Base-by-base conservation (phyloP, 1,140 invertebrate genomes). In the Zaprionus kolodkinae region DNA sequence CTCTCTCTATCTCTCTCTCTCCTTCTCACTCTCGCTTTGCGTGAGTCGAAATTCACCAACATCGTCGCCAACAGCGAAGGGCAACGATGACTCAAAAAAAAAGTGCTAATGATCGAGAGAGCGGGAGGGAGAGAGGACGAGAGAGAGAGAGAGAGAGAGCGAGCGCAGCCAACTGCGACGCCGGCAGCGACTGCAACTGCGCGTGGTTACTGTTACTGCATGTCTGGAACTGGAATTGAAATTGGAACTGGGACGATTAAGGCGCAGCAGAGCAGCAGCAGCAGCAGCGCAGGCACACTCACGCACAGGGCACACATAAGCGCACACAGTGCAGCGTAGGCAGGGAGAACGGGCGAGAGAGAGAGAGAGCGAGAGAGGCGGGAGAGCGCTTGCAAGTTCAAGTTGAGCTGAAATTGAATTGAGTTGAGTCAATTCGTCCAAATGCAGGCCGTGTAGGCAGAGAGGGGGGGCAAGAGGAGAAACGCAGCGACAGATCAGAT, bases 101-200 rank as follows among this genome's bases (percentile, higher is more conserved):
- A 76, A 72, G 74, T 76, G 74, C 69, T 71, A 76, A 76, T 76
- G 73, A 76, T 75, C 72, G 55, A 64, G 40, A 25, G 56, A 63
- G 45, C 21, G 43, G 6, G 27, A 30, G 27, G 27, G 6, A 30
- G 3, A 30, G 27, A 30, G 1, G 6, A 3, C 3, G 27, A 30
- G 3, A 30, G 27, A 30, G 27, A 30, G 27, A 30, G 27, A 6
- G 27, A 30, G 27, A 30, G 27, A 6, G 27, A 64, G 52, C 35
- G 56, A 63, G 45, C 21, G 43, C 57, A 52, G 15, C 40, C n/a
- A 9, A 45, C 40, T 45, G 30, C 38, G 36, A 52, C 35, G 6
- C n/a, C 15, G 48, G 35, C 61, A 13, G 52, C 21, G 17, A 56
- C 54, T 12, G 40, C 43, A 48, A 56, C 54, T 12, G 40, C 43